Evolutionary conservation across 2,797 vertebrate genomes (phyloP).

Genomic region (Enteromius treurensis): DNA sequence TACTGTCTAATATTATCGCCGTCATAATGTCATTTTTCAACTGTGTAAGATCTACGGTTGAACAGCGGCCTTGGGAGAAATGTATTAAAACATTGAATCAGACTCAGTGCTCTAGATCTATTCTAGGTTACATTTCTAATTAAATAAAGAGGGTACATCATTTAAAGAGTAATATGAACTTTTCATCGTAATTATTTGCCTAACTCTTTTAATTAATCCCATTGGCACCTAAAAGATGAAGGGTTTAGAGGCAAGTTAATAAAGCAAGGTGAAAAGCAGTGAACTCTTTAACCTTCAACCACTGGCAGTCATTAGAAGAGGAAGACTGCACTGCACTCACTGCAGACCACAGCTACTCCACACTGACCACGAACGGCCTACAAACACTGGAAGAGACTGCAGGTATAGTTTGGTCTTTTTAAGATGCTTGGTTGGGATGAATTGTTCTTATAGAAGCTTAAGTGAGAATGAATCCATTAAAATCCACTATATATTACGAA

Average conservation of each 20-base stretch:
- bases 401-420: background rate
- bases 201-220: constrained; percentile 42
- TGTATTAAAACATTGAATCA: constrained; percentile 3
- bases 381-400: background rate
- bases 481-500: background rate
- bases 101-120: background rate
- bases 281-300: constrained; percentile 42
- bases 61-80: background rate
- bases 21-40: background rate
- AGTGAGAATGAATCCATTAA: background rate
- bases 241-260: constrained; percentile 40
- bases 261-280: constrained; percentile 39
- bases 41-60: background rate
- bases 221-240: constrained; percentile 31
- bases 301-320: constrained; percentile 36
- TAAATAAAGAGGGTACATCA: constrained; percentile 30
- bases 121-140: constrained; percentile 5
- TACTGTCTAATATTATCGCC: background rate
- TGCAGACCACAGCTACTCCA: background rate
- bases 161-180: constrained; percentile 35
- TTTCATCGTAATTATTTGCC: constrained; percentile 51
- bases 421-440: background rate
- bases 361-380: background rate
- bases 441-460: background rate
- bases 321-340: background rate